Evolutionary conservation across 2,888 invertebrate genomes (phyloP).

Genomic region (Galerucella nymphaeae): DNA sequence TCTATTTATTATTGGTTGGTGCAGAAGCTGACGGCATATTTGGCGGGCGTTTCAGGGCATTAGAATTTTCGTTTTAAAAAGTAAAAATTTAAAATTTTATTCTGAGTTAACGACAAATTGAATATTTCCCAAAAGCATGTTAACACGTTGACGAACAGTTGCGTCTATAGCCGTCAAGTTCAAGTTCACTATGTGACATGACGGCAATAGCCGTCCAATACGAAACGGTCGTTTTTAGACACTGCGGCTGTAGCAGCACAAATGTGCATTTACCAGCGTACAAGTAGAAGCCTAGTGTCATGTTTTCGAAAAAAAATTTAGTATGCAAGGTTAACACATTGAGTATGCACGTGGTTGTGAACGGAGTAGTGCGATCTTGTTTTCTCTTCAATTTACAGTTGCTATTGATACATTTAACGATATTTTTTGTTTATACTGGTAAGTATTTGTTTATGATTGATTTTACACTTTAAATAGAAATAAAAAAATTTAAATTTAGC

Average conservation of each 20-base stretch:
- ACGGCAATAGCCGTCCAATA: neutral
- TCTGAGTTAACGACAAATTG: too few relatives aligned
- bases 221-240: conserved; percentile 15
- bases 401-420: conserved; percentile 16
- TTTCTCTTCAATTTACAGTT: conserved; percentile 27
- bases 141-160: too few relatives aligned
- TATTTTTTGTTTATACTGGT: conserved; percentile 28
- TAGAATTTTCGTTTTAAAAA: too few relatives aligned
- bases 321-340: conserved; percentile 19
- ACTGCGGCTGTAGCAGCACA: conserved; percentile 21
- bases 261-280: conserved; percentile 16
- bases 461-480: neutral
- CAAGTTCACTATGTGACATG: conserved; percentile 9
- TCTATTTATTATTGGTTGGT: too few relatives aligned
- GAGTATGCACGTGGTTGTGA: conserved; percentile 22
- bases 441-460: conserved; percentile 27
- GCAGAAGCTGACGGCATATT: too few relatives aligned
- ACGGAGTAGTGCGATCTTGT: conserved; percentile 26
- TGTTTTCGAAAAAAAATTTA: conserved; percentile 13
- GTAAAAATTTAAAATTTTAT: too few relatives aligned
- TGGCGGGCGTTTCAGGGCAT: too few relatives aligned
- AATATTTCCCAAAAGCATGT: too few relatives aligned
- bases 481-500: too few relatives aligned
- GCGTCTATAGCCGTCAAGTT: neutral
- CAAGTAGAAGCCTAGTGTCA: conserved; percentile 17